These are phyloP conservation scores for Nomada flava DNA, from an alignment of 2,888 invertebrate species.

Conservation along the genomic window DNA sequence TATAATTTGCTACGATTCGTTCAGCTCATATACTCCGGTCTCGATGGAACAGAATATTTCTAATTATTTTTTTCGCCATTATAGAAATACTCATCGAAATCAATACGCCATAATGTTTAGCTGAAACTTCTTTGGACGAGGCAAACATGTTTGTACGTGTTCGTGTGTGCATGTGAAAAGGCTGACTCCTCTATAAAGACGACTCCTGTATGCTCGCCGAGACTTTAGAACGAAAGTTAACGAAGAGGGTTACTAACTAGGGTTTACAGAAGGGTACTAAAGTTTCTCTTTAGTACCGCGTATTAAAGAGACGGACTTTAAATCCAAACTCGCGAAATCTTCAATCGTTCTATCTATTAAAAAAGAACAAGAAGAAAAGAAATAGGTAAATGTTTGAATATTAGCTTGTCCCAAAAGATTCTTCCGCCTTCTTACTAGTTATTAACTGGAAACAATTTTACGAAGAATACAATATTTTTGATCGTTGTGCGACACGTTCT, in stretches of 20 bases:
- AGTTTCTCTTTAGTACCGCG: not conserved
- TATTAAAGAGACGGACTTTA: too few relatives aligned
- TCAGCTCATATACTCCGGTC: too few relatives aligned
- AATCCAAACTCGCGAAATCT: too few relatives aligned
- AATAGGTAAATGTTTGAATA: too few relatives aligned
- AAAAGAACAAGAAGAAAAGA: too few relatives aligned
- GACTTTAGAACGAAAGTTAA: constrained; percentile 16
- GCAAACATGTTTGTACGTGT: not conserved
- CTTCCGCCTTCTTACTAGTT: too few relatives aligned
- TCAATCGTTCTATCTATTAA: too few relatives aligned
- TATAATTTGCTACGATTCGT: too few relatives aligned
- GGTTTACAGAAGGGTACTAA: not conserved
- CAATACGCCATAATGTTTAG: not conserved
- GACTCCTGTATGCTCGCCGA: not conserved
- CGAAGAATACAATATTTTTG: too few relatives aligned
- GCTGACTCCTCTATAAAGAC: constrained; percentile 3
- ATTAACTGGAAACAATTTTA: too few relatives aligned
- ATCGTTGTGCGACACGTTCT: too few relatives aligned
- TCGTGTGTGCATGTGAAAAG: constrained; percentile 1
- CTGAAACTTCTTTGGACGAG: not conserved
- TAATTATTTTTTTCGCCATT: not conserved
- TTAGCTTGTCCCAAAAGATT: too few relatives aligned
- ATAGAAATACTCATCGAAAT: not conserved
- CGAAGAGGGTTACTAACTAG: constrained; percentile 10
- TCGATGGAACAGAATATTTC: not conserved